Percentiles rank a stretch among this genome's conserved stretches.
Evolutionary conservation across 1,140 invertebrate genomes (phyloP).

Genomic region (Drosophila ananassae): DNA sequence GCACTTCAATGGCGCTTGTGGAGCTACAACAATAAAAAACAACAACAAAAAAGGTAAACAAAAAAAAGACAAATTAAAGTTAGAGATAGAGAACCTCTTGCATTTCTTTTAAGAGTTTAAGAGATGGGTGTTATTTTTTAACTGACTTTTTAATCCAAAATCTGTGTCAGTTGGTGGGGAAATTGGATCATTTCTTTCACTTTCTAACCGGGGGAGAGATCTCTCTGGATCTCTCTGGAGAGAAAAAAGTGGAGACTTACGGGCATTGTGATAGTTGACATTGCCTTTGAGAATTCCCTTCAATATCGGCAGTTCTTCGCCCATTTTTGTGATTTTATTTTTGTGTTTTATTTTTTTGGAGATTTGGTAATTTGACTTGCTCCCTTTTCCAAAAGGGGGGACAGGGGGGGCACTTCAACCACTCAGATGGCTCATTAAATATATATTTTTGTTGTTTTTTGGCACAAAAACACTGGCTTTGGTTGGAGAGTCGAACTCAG

Average conservation of each 20-base stretch:
- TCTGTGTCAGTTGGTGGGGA: constrained; percentile 29
- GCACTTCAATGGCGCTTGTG: constrained; percentile 69
- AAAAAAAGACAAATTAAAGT: constrained; percentile 46
- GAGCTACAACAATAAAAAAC: no score
- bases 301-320: constrained; percentile 93
- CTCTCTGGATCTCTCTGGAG: no score
- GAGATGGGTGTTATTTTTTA: constrained; percentile 28
- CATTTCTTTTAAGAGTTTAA: constrained; percentile 6
- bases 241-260: constrained; percentile 87
- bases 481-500: constrained; percentile 42
- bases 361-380: constrained; percentile 29
- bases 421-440: constrained; percentile 47
- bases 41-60: background rate
- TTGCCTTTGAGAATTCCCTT: constrained; percentile 94
- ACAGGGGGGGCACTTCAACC: constrained; percentile 26
- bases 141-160: constrained; percentile 21
- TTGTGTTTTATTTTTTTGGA: constrained; percentile 28
- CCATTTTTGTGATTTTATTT: constrained; percentile 85
- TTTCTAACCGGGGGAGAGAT: constrained; percentile 13
- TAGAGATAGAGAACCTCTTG: constrained; percentile 9
- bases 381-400: constrained; percentile 3
- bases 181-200: constrained; percentile 28
- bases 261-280: constrained; percentile 94
- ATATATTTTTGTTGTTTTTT: constrained; percentile 15
- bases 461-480: constrained; percentile 20